A percentile compares a stretch with the other conserved stretches of the same genome.
Evolutionary conservation across 2,113 vertebrate genomes (phyloP).

Genomic region (Sprattus sprattus): DNA sequence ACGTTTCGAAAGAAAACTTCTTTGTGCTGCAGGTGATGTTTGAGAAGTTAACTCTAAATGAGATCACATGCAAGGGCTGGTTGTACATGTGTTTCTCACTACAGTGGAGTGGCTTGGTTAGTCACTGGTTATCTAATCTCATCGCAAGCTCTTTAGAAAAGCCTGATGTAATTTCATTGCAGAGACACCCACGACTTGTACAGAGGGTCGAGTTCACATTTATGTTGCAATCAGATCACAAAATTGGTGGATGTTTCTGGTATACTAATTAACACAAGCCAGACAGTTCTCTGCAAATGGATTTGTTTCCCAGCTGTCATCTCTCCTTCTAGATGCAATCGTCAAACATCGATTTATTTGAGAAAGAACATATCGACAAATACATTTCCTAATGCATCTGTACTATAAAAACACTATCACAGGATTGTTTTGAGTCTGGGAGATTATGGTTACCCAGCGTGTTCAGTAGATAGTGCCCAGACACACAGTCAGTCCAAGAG

Average conservation of each 20-base stretch:
- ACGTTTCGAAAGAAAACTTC: not conserved
- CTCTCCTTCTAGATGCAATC: too few species aligned
- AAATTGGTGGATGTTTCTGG: too few species aligned
- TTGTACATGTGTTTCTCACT: not conserved
- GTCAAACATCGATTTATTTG: too few species aligned
- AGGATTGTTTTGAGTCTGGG: not conserved
- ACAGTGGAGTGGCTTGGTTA: not conserved
- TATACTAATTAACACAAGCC: too few species aligned
- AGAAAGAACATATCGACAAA: not conserved
- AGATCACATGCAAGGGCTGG: not conserved
- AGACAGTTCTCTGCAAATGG: too few species aligned
- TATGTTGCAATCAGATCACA: too few species aligned
- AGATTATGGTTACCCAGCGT: too few species aligned
- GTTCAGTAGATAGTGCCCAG: not conserved
- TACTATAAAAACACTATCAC: not conserved
- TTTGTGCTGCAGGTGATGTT: not conserved
- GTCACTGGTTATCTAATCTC: not conserved
- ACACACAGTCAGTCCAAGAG: not conserved
- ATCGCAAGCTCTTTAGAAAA: not conserved
- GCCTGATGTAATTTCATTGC: not conserved
- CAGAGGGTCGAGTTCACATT: too few species aligned
- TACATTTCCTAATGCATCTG: not conserved
- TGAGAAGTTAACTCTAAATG: not conserved
- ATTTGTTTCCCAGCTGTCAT: too few species aligned
- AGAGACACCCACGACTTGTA: too few species aligned